Conservation (phyloP, 2,888 invertebrate species). For the Pediacus dermestoides region DNA sequence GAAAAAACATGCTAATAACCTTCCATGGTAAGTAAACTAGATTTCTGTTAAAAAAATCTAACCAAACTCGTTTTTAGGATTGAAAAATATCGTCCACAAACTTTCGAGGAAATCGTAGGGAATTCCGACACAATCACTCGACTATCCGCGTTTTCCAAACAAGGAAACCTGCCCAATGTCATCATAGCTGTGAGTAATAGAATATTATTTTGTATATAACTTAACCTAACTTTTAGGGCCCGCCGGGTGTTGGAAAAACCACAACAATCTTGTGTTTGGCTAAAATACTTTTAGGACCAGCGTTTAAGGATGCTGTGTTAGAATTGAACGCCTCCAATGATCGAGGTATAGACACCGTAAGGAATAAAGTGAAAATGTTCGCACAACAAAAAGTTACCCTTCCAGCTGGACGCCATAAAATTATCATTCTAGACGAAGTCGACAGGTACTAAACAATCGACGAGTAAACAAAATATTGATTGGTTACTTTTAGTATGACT, state of each 20-base stretch:
- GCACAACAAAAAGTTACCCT: conserved; percentile 95
- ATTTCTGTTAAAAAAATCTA: conserved; percentile 7
- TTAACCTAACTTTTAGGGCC: conserved; percentile 65
- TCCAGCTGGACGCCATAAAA: conserved; percentile 88
- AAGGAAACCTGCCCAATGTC: conserved; percentile 92
- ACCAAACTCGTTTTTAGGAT: conserved; percentile 61
- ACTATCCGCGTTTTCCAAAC: conserved; percentile 74
- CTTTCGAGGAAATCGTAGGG: conserved; percentile 88
- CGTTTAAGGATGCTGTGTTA: conserved; percentile 89
- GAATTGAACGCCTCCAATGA: conserved; percentile 99
- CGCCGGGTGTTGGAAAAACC: conserved; percentile 97
- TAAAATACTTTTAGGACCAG: conserved; percentile 77
- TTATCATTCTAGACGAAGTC: conserved; percentile 96
- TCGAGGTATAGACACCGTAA: conserved; percentile 95
- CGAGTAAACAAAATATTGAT: too few relatives aligned
- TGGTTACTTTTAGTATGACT: conserved; percentile 89
- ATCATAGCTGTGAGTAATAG: conserved; percentile 77
- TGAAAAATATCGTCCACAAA: conserved; percentile 92
- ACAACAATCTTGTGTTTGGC: conserved; percentile 96
- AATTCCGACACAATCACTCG: conserved; percentile 92
- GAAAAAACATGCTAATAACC: too few relatives aligned
- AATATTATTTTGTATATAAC: too few relatives aligned
- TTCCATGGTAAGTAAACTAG: conserved; percentile 39
- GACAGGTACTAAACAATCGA: too few relatives aligned
- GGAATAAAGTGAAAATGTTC: conserved; percentile 99